Evolutionary conservation across 2,797 vertebrate genomes (phyloP).

Genomic region (Poeciliopsis gracilis): DNA sequence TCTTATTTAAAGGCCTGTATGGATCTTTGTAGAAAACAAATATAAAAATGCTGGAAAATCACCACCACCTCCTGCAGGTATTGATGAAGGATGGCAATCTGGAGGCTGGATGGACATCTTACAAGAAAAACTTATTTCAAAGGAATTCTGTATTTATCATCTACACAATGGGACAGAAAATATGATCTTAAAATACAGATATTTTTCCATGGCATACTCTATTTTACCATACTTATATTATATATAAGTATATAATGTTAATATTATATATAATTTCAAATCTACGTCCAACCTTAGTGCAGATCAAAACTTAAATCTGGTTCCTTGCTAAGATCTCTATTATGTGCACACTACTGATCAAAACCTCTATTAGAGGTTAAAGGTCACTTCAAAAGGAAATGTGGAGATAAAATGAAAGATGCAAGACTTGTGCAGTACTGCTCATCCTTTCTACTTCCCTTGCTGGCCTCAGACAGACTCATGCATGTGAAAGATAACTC

Average conservation of each 20-base stretch:
- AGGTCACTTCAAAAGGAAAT: not conserved
- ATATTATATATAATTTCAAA: too few species aligned
- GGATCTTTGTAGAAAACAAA: not conserved
- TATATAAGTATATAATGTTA: too few species aligned
- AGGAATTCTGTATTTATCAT: not conserved
- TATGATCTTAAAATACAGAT: not conserved
- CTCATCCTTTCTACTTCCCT: slow-evolving; percentile 10
- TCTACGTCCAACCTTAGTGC: not conserved
- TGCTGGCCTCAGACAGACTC: slow-evolving; percentile 16
- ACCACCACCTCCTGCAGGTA: not conserved
- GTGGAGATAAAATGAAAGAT: not conserved
- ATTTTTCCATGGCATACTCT: not conserved
- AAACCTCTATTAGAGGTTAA: not conserved
- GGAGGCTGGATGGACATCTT: not conserved
- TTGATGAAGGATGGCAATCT: not conserved
- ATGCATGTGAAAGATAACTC: slow-evolving; percentile 25
- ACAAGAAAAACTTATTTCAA: not conserved
- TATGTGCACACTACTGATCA: not conserved
- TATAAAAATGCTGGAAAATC: not conserved
- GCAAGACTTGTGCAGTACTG: not conserved
- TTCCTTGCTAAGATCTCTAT: not conserved
- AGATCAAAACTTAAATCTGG: not conserved
- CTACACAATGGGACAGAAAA: not conserved
- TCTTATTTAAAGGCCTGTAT: too few species aligned
- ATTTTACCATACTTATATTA: not conserved